Evolutionary conservation across 1,140 invertebrate genomes (phyloP).

Genomic region (Lordiphosa clarofinis): DNA sequence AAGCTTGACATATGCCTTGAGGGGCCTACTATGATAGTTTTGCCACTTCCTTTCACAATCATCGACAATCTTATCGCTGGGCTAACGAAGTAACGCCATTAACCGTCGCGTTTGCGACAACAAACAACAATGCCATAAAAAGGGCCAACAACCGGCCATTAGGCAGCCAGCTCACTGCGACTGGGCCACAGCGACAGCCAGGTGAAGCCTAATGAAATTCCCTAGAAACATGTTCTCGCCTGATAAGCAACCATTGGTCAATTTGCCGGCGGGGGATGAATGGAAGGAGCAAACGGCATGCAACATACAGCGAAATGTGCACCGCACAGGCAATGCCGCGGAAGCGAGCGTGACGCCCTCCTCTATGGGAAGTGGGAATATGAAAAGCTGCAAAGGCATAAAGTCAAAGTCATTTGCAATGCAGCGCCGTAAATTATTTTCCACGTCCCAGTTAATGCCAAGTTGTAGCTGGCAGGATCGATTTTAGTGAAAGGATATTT

Average conservation of each 20-base stretch:
- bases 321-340: conserved; percentile 62
- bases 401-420: conserved; percentile 64
- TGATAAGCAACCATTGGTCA: conserved; percentile 79
- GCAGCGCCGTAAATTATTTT: conserved; percentile 61
- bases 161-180: conserved; percentile 13
- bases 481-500: neutral
- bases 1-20: neutral
- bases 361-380: conserved; percentile 18
- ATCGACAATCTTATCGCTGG: conserved; percentile 57
- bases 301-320: conserved; percentile 62
- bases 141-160: conserved; percentile 59
- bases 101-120: conserved; percentile 49
- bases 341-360: conserved; percentile 62
- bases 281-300: conserved; percentile 31
- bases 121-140: conserved; percentile 56
- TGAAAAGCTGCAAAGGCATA: conserved; percentile 54
- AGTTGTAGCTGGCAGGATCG: conserved; percentile 4
- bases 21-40: neutral
- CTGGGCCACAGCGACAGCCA: neutral
- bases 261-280: conserved; percentile 20
- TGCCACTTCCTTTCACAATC: neutral
- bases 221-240: conserved; percentile 77
- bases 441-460: conserved; percentile 31
- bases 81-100: conserved; percentile 78
- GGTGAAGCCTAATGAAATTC: conserved; percentile 74